phyloP scores from a whole-genome alignment of 2,113 vertebrate genomes.

The Anseranas semipalmata region DNA sequence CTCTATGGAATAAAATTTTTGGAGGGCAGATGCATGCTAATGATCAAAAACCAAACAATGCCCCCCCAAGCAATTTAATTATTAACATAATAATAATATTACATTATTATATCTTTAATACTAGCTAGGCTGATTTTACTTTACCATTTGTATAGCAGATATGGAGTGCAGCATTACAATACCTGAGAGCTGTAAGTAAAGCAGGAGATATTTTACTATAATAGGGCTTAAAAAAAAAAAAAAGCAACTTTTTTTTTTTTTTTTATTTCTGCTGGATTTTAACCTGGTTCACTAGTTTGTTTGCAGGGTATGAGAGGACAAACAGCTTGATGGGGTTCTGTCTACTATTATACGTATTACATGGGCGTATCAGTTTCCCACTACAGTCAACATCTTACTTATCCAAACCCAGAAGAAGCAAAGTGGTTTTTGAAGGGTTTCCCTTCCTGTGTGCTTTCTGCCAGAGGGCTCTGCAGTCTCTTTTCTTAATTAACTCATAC shows the following conservation, averaged over 20 bases:
- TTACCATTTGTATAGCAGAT: background rate
- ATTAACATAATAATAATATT: background rate
- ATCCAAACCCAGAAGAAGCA: background rate
- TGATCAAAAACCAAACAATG: background rate
- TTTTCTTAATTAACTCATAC: background rate
- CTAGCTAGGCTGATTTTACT: background rate
- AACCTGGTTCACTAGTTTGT: background rate
- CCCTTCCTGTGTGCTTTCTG: background rate
- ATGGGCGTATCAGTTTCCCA: background rate
- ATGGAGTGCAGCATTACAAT: background rate
- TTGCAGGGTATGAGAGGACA: background rate
- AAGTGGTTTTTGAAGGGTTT: background rate
- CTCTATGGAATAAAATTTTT: conserved; percentile 6
- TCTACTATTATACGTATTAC: background rate
- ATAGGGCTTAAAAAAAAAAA: background rate
- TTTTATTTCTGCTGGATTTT: background rate
- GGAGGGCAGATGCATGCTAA: background rate
- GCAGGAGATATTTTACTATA: background rate
- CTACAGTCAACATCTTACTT: background rate
- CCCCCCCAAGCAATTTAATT: background rate
- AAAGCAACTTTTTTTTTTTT: background rate
- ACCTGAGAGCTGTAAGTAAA: background rate
- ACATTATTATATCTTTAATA: background rate
- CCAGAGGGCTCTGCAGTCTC: background rate
- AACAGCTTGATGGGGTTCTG: background rate